Base-by-base conservation (phyloP, 2,888 invertebrate genomes). In the Caenorhabditis drosophilae region DNA sequence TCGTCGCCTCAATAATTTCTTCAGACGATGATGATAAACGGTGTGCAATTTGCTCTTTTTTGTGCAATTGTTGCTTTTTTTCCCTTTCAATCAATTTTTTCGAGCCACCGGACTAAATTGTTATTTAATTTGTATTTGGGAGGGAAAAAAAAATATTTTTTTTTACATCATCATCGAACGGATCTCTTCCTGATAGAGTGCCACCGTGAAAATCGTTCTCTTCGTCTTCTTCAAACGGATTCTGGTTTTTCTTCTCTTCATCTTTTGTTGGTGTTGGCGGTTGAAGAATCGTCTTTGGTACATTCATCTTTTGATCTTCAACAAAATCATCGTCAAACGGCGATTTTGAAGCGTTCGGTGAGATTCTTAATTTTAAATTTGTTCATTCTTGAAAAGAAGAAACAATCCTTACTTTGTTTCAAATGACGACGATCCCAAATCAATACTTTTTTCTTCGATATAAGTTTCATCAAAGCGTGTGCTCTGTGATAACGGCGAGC, bases 101-200 rank as follows among this genome's bases (percentile, higher is more conserved):
- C 0, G 63, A 63, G 27, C 53, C 57, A 49, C 57, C 63, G 22
- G 63, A 63, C 59, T 59, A 40, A 15, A 54, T 22, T 36, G 22
- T 41, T 12, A 12, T 47, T 42, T 3, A 26, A 18, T 25, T 22
- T 44, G 11, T 20, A 18, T 4, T 11, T 4, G 11, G 6, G 4
- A 12, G 6, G 11, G 11, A 6, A 23, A 18, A 25, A 46, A 26
- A 11, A 26, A 26, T 16, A 46, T 27, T 16, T 12, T 36, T 36
- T 36, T 4, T 36, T 36, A 59, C 60, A 42, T 56, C 55, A 23
- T 66, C 59, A 49, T 66, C 74, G 35, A 71, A 74, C 9, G 74
- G 74, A 62, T 74, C 74, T 49, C 74, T 59, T 35, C 74, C 74
- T 4, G 71, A 71, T 11, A 74, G 52, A 25, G 74, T 71, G 11